Evolutionary conservation across 2,113 vertebrate genomes (phyloP).

Genomic region (Sphaerodactylus townsendi): DNA sequence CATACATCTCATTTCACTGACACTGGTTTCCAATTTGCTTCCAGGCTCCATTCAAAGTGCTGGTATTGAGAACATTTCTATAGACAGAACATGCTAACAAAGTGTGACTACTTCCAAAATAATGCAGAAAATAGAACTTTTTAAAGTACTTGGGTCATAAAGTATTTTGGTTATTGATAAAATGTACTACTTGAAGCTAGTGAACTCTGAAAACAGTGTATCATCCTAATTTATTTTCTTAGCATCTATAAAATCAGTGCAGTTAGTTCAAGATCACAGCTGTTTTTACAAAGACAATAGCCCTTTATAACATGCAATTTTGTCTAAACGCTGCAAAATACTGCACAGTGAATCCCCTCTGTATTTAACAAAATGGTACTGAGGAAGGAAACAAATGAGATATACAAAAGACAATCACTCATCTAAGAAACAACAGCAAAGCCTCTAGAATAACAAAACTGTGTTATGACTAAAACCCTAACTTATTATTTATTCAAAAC

Average conservation of each 20-base stretch:
- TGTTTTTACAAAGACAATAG: constrained; percentile 52
- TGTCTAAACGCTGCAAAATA: constrained; percentile 12
- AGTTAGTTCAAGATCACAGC: constrained; percentile 23
- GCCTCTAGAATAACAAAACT: background rate
- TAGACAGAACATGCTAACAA: background rate
- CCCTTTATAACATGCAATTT: constrained; percentile 47
- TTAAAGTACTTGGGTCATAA: fast-evolving
- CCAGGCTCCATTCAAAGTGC: no score
- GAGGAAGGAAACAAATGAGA: constrained; percentile 7
- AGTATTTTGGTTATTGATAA: background rate
- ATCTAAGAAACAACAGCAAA: background rate
- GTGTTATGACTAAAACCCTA: background rate
- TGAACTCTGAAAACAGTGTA: background rate
- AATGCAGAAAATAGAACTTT: background rate
- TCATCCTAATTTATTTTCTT: constrained; percentile 17
- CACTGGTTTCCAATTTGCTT: no score
- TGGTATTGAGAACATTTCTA: no score
- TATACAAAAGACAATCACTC: constrained; percentile 2
- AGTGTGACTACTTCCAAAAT: background rate
- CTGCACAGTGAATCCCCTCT: constrained; percentile 15
- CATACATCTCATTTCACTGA: no score
- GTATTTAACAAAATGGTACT: constrained; percentile 8
- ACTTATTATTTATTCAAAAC: constrained; percentile 5
- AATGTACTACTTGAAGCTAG: background rate
- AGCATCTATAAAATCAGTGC: constrained; percentile 1